Evolutionary conservation across 2,113 vertebrate genomes (phyloP).

Genomic region (Cyprinodon variegatus): DNA sequence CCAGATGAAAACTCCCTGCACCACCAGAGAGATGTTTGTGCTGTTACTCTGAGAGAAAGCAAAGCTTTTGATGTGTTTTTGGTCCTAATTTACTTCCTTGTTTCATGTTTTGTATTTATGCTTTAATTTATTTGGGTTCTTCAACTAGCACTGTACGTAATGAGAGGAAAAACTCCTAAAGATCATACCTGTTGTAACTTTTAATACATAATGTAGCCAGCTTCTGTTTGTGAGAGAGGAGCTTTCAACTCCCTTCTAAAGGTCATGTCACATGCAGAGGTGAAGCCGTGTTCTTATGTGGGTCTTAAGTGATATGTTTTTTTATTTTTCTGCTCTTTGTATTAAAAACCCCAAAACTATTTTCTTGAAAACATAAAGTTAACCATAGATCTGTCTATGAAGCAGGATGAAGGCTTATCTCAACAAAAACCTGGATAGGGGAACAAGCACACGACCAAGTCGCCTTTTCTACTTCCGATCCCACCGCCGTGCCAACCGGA

Average conservation of each 20-base stretch:
- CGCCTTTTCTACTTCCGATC: slow-evolving; percentile 52
- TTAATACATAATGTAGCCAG: slow-evolving; percentile 47
- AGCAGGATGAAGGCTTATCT: neutral
- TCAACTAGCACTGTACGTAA: slow-evolving; percentile 43
- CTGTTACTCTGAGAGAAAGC: neutral
- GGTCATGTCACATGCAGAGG: slow-evolving; percentile 20
- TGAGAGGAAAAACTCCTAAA: slow-evolving; percentile 18
- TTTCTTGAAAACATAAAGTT: slow-evolving; percentile 24
- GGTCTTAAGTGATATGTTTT: slow-evolving; percentile 56
- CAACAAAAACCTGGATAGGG: neutral
- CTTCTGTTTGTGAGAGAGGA: slow-evolving; percentile 24
- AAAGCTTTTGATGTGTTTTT: neutral
- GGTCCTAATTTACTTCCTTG: slow-evolving; percentile 60
- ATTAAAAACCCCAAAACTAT: slow-evolving; percentile 12
- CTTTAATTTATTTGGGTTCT: slow-evolving; percentile 71
- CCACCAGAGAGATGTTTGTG: neutral
- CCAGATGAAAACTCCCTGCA: slow-evolving; percentile 36
- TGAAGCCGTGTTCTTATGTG: slow-evolving; percentile 38
- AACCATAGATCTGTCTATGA: neutral
- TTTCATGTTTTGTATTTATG: slow-evolving; percentile 71
- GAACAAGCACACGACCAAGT: slow-evolving; percentile 27
- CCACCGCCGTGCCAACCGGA: slow-evolving; percentile 40
- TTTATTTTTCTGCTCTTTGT: slow-evolving; percentile 44
- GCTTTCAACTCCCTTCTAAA: neutral
- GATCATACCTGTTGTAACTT: slow-evolving; percentile 49